Evolutionary conservation across 1,140 invertebrate species (phyloP).

Genomic region (Bombus huntii): DNA sequence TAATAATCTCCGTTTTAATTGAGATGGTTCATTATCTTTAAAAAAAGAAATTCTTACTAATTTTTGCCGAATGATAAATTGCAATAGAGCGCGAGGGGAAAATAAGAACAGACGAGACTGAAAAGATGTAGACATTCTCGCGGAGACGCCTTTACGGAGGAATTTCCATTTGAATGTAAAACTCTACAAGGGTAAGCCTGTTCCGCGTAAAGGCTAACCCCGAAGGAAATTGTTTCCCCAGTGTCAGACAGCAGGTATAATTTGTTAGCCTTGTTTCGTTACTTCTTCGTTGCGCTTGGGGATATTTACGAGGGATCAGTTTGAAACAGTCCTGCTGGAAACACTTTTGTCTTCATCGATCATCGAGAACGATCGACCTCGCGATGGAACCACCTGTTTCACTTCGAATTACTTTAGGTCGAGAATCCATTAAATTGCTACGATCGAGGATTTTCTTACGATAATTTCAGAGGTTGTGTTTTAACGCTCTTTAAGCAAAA

Average conservation of each 20-base stretch:
- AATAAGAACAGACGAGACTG: neutral
- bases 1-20: too few species aligned
- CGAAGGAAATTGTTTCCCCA: slow-evolving; percentile 22
- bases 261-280: slow-evolving; percentile 14
- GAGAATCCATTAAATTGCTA: neutral
- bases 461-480: neutral
- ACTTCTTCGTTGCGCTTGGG: neutral
- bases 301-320: neutral
- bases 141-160: neutral
- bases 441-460: neutral
- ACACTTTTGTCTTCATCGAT: slow-evolving; percentile 15
- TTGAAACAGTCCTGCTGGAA: neutral
- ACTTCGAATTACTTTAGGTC: neutral
- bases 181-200: too few species aligned
- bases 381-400: neutral
- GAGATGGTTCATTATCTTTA: neutral
- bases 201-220: neutral
- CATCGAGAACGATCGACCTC: neutral
- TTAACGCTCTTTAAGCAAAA: neutral
- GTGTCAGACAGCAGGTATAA: neutral
- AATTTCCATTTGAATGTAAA: slow-evolving; percentile 42
- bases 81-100: neutral
- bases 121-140: neutral
- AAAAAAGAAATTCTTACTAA: neutral
- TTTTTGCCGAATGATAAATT: neutral